A percentile compares a stretch with the other conserved stretches of the same genome.
Conservation (phyloP, 1,140 invertebrate genomes). For the Atopsyche davidsoni region DNA sequence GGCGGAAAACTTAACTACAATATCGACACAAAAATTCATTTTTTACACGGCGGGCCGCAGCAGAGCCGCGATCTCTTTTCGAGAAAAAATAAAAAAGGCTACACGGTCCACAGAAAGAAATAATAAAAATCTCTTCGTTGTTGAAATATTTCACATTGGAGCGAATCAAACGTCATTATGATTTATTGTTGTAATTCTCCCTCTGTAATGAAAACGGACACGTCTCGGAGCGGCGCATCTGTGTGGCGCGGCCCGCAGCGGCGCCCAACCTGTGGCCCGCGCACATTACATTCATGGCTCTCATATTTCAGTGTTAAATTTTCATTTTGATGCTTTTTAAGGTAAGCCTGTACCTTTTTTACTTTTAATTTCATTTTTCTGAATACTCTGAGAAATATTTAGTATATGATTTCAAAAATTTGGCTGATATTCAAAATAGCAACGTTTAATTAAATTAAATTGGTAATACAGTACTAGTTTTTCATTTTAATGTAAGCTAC, state of each 20-base stretch:
- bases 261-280: conserved; percentile 8
- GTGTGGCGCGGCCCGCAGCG: neutral
- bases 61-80: too few relatives aligned
- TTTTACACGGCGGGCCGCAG: too few relatives aligned
- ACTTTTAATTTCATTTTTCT: too few relatives aligned
- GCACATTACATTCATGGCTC: conserved; percentile 8
- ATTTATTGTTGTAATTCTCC: conserved; percentile 31
- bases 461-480: too few relatives aligned
- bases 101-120: conserved; percentile 17
- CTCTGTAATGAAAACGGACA: conserved; percentile 29
- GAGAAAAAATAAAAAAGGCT: conserved; percentile 7
- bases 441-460: too few relatives aligned
- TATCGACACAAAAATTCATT: too few relatives aligned
- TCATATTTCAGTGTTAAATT: neutral
- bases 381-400: too few relatives aligned
- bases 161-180: conserved; percentile 30
- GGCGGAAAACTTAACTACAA: conserved; percentile 6
- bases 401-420: too few relatives aligned
- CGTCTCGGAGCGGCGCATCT: conserved; percentile 19
- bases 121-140: conserved; percentile 26
- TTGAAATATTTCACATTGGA: conserved; percentile 30
- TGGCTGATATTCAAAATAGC: too few relatives aligned
- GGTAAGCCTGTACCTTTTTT: too few relatives aligned
- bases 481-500: too few relatives aligned
- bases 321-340: conserved; percentile 8